phyloP scores from a whole-genome alignment of 2,888 invertebrate genomes.

The Flabesymbios commensalis region DNA sequence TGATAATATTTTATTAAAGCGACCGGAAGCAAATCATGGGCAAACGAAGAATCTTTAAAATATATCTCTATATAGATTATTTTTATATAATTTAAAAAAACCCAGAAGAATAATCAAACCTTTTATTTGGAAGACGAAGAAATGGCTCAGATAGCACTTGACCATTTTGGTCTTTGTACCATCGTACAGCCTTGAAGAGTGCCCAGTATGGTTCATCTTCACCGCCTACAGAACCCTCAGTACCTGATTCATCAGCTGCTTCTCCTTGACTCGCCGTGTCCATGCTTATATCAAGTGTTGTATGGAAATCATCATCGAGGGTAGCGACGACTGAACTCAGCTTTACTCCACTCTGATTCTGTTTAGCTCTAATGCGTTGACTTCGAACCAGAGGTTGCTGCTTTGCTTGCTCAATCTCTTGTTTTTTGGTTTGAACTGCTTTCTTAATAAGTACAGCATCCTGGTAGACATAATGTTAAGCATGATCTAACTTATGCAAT shows the following conservation, averaged over 20 bases:
- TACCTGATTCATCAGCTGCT: slow-evolving; percentile 62
- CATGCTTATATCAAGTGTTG: slow-evolving; percentile 4
- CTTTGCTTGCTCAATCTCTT: slow-evolving; percentile 43
- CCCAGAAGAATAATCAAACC: slow-evolving; percentile 40
- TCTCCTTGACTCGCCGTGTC: neutral
- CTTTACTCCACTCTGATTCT: slow-evolving; percentile 3
- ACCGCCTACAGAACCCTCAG: slow-evolving; percentile 44
- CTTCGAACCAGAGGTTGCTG: slow-evolving; percentile 8
- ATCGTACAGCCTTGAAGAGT: slow-evolving; percentile 79
- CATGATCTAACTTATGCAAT: neutral
- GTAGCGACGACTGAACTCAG: slow-evolving; percentile 21
- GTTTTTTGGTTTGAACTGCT: slow-evolving; percentile 65
- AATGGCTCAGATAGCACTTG: slow-evolving; percentile 87
- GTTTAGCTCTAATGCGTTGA: slow-evolving; percentile 14
- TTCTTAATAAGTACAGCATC: slow-evolving; percentile 88
- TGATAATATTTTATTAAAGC: neutral
- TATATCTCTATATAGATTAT: neutral
- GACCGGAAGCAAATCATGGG: neutral
- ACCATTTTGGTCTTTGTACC: slow-evolving; percentile 65
- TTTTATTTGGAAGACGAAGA: slow-evolving; percentile 82
- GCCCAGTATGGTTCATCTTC: slow-evolving; percentile 76
- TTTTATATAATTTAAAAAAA: neutral
- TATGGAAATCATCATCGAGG: slow-evolving; percentile 10
- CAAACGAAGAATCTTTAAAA: no score
- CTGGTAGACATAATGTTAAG: slow-evolving; percentile 35